phyloP scores from a whole-genome alignment of 2,888 invertebrate species.

The Abrostola tripartita region DNA sequence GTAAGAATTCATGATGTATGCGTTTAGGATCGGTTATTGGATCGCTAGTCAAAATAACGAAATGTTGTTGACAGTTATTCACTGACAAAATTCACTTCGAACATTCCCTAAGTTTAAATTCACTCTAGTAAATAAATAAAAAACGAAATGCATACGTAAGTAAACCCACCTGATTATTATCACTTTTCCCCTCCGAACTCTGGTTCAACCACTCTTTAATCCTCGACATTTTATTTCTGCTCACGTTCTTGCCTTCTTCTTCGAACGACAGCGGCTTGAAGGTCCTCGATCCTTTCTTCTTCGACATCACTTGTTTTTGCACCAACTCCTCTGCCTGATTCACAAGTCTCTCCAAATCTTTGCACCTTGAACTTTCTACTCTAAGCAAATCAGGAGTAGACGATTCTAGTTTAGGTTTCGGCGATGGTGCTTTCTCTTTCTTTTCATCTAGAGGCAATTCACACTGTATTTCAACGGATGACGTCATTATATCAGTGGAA shows the following conservation, averaged over 20 bases:
- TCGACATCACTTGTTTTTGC: constrained; percentile 88
- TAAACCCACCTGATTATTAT: constrained; percentile 78
- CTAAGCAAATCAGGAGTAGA: constrained; percentile 84
- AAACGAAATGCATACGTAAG: neutral
- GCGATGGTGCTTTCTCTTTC: constrained; percentile 71
- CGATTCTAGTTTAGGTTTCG: constrained; percentile 76
- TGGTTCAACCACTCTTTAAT: constrained; percentile 92
- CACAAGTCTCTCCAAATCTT: constrained; percentile 92
- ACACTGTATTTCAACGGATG: constrained; percentile 85
- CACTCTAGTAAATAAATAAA: neutral
- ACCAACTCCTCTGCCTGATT: constrained; percentile 94
- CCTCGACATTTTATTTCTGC: constrained; percentile 89
- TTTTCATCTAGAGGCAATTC: constrained; percentile 78
- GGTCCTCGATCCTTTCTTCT: constrained; percentile 80
- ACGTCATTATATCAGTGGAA: constrained; percentile 85
- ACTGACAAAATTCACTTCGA: too few species aligned
- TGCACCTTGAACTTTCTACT: constrained; percentile 84
- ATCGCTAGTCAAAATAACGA: too few species aligned
- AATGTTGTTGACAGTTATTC: too few species aligned
- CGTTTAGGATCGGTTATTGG: too few species aligned
- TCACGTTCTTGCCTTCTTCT: constrained; percentile 82
- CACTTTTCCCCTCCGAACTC: constrained; percentile 79
- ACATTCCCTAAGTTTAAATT: too few species aligned
- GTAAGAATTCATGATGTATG: too few species aligned
- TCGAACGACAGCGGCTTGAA: constrained; percentile 87